Percentiles rank a stretch among this genome's conserved stretches.
Conservation (phyloP, 1,140 invertebrate species). For the Trichomalopsis sarcophagae region DNA sequence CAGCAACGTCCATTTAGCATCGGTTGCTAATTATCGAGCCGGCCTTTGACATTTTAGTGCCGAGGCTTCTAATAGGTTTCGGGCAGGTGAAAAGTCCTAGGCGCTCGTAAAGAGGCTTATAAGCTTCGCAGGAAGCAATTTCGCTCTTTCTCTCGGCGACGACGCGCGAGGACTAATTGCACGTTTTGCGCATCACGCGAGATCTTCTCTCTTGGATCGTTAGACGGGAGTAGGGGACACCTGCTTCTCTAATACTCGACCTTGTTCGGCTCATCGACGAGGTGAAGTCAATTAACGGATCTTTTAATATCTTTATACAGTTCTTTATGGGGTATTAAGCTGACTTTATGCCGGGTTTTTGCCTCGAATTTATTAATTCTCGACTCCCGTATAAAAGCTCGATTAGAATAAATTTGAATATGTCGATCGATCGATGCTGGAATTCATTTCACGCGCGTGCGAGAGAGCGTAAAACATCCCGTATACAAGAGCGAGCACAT, state of each 20-base stretch:
- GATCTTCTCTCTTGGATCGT: conserved; percentile 11
- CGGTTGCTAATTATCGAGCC: conserved; percentile 34
- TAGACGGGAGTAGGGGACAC: conserved; percentile 14
- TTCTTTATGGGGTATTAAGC: no score
- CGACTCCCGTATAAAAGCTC: no score
- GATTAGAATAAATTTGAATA: no score
- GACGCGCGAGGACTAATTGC: conserved; percentile 35
- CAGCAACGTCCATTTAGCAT: neutral
- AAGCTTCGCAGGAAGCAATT: conserved; percentile 61
- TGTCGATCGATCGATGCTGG: no score
- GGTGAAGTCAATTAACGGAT: no score
- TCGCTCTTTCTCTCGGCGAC: conserved; percentile 44
- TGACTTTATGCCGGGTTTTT: no score
- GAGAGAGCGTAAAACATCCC: neutral
- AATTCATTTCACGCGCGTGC: no score
- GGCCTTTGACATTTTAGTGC: conserved; percentile 44
- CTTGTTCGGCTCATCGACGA: no score
- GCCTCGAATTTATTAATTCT: no score
- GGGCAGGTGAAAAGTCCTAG: conserved; percentile 52
- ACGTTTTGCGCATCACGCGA: conserved; percentile 2
- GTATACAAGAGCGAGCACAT: neutral
- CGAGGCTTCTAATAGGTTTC: conserved; percentile 38
- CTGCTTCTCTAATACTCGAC: neutral
- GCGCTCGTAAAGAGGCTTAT: conserved; percentile 47
- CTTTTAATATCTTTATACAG: no score